Evolutionary conservation across 2,888 invertebrate species (phyloP).

Genomic region (Tenthredo scrophulariae): DNA sequence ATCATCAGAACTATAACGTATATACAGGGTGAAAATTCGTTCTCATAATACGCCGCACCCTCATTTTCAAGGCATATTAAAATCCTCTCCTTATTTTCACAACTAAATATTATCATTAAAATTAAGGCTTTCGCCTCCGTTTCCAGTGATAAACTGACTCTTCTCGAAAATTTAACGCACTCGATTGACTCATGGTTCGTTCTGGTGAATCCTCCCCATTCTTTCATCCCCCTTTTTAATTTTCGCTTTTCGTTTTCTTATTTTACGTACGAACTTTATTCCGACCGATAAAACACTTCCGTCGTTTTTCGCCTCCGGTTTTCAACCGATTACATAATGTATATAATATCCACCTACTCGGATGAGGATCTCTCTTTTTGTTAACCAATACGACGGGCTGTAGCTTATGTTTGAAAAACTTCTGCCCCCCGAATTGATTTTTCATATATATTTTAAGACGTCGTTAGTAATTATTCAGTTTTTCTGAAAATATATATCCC

Average conservation of each 20-base stretch:
- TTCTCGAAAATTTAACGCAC: not conserved
- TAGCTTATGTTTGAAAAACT: no score
- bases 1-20: not conserved
- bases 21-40: not conserved
- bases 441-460: not conserved
- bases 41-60: no score
- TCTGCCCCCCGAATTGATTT: not conserved
- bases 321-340: not conserved
- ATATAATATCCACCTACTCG: not conserved
- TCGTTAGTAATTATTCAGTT: not conserved
- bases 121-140: not conserved
- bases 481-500: not conserved
- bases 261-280: not conserved
- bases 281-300: not conserved
- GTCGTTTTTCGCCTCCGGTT: not conserved
- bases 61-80: not conserved
- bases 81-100: not conserved
- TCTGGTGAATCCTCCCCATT: not conserved
- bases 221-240: no score
- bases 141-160: not conserved
- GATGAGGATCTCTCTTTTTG: not conserved
- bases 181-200: constrained; percentile 9
- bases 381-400: not conserved
- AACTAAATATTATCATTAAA: not conserved
- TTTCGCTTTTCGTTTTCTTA: not conserved